Conservation (phyloP, 2,797 vertebrate species). For the Loris lydekkerianus region DNA sequence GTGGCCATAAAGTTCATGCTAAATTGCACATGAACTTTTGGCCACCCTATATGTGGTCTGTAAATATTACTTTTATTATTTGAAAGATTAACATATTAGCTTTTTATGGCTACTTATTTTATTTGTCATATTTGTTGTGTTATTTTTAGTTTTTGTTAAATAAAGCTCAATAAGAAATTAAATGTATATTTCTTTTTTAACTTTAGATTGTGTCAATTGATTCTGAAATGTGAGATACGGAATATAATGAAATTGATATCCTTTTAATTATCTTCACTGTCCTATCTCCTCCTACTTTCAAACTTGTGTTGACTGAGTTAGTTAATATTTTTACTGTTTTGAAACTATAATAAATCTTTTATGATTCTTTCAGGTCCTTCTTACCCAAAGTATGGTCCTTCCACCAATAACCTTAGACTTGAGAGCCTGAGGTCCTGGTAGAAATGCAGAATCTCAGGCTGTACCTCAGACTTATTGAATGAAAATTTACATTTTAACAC, state of each 20-base stretch:
- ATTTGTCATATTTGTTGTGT: conserved; percentile 32
- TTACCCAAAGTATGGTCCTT: background rate
- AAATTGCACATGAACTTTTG: no score
- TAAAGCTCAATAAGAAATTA: conserved; percentile 2
- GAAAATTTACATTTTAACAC: conserved; percentile 44
- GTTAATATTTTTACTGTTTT: conserved; percentile 55
- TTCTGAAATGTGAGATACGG: conserved; percentile 48
- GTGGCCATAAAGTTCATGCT: background rate
- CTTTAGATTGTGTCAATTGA: background rate
- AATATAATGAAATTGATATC: conserved; percentile 14
- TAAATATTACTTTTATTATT: conserved; percentile 52
- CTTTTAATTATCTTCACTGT: background rate
- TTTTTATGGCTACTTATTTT: conserved; percentile 20
- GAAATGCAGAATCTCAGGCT: conserved; percentile 27
- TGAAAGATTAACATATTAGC: conserved; percentile 29
- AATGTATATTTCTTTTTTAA: conserved; percentile 39
- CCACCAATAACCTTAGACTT: background rate
- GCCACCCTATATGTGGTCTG: background rate
- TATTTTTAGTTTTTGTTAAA: background rate
- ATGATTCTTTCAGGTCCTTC: conserved; percentile 26
- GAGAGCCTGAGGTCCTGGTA: background rate
- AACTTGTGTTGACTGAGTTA: conserved; percentile 36
- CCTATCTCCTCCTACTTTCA: background rate
- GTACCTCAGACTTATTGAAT: conserved; percentile 36
- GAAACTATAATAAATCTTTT: conserved; percentile 31